A percentile compares a stretch with the other conserved stretches of the same genome.
Conservation (phyloP, 2,888 invertebrate genomes). For the Acronicta psi region DNA sequence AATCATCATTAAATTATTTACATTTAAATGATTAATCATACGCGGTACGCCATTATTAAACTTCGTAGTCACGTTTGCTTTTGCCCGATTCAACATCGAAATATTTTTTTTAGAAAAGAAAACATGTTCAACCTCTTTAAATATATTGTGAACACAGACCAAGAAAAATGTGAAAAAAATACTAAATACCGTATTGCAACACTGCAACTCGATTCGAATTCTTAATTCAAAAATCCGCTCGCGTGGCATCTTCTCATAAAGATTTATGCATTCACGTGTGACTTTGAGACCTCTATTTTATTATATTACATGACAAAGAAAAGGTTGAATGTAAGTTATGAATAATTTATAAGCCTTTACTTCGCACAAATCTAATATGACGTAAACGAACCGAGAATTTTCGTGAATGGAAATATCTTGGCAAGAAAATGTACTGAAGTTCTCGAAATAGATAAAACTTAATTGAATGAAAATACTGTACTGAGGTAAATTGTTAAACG, state of each 20-base stretch:
- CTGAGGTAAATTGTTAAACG: background rate
- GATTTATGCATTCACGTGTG: conserved; percentile 53
- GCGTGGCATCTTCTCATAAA: conserved; percentile 49
- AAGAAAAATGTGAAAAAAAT: too few species aligned
- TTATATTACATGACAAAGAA: conserved; percentile 67
- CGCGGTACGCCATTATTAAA: too few species aligned
- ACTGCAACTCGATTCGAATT: background rate
- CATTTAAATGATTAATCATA: too few species aligned
- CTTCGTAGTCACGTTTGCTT: too few species aligned
- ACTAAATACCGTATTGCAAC: too few species aligned
- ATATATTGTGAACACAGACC: background rate
- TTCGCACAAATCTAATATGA: conserved; percentile 69
- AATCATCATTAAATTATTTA: too few species aligned
- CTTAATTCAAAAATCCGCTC: conserved; percentile 31
- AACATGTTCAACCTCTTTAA: too few species aligned
- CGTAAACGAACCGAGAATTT: conserved; percentile 77
- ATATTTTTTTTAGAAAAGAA: too few species aligned
- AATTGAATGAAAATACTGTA: conserved; percentile 10
- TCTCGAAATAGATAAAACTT: conserved; percentile 10
- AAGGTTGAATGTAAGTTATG: conserved; percentile 70
- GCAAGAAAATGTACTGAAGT: conserved; percentile 12
- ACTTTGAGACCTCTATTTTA: conserved; percentile 54
- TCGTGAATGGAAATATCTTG: conserved; percentile 57
- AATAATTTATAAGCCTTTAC: conserved; percentile 77
- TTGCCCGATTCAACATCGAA: too few species aligned